Conservation (phyloP, 2,797 vertebrate genomes). For the Pagetopsis macropterus region DNA sequence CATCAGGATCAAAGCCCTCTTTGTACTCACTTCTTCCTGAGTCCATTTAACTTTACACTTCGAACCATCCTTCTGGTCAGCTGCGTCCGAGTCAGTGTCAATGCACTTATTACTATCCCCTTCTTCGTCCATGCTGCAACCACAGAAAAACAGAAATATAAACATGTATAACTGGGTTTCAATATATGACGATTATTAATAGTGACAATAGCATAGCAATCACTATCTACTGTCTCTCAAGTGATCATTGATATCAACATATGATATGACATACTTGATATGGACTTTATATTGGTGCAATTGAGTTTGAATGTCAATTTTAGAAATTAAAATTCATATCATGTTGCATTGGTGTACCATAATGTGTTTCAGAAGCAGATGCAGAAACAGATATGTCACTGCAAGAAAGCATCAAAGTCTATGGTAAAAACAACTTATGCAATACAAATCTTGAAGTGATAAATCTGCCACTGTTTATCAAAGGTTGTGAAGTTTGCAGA, state of each 20-base stretch:
- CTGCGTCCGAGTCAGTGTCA: conserved; percentile 84
- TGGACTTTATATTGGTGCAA: not conserved
- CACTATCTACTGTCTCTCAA: not conserved
- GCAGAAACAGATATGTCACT: not conserved
- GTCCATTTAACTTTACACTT: conserved; percentile 88
- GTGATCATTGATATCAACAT: not conserved
- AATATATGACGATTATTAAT: not conserved
- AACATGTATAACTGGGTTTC: not conserved
- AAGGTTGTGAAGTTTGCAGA: not conserved
- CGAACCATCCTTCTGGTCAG: conserved; percentile 80
- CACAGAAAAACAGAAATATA: conserved; percentile 14
- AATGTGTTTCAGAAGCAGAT: not conserved
- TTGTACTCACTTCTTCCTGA: conserved; percentile 86
- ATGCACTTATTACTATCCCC: conserved; percentile 77
- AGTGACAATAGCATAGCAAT: not conserved
- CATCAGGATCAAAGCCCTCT: not conserved
- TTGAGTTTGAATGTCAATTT: not conserved
- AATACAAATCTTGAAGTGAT: no score
- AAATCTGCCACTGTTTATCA: not conserved
- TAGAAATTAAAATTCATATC: not conserved
- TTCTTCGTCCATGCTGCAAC: conserved; percentile 81
- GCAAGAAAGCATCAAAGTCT: not conserved
- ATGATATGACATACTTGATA: not conserved
- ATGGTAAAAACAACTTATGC: not conserved
- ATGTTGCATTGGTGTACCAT: not conserved